phyloP scores from a whole-genome alignment of 2,888 invertebrate genomes.

The Drosophila formosana region DNA sequence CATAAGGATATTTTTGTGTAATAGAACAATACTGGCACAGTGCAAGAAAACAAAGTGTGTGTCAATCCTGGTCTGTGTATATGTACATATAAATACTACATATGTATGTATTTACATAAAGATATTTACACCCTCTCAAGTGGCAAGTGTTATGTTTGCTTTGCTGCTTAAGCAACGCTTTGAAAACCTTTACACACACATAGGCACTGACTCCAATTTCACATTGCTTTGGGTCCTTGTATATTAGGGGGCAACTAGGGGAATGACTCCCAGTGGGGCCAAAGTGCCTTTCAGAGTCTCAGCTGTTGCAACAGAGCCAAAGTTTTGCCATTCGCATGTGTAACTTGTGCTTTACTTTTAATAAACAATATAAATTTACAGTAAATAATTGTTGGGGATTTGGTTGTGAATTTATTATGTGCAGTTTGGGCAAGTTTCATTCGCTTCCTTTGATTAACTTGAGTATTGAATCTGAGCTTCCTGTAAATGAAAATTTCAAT shows the following conservation, averaged over 20 bases:
- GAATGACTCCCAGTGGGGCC: constrained; percentile 5
- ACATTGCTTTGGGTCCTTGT: background rate
- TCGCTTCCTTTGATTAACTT: constrained; percentile 20
- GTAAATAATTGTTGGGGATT: constrained; percentile 77
- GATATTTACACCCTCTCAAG: constrained; percentile 39
- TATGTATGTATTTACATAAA: constrained; percentile 8
- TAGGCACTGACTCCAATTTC: background rate
- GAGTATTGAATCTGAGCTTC: constrained; percentile 17
- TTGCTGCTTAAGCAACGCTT: constrained; percentile 65
- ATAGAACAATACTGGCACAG: constrained; percentile 34
- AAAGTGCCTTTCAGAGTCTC: constrained; percentile 11
- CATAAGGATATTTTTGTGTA: constrained; percentile 10
- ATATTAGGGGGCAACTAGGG: background rate
- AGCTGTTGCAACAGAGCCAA: constrained; percentile 33
- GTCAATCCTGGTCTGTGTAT: constrained; percentile 8
- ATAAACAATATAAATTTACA: constrained; percentile 79
- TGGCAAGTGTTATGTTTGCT: constrained; percentile 71
- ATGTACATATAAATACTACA: constrained; percentile 4
- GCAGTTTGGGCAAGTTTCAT: background rate
- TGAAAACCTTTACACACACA: constrained; percentile 18
- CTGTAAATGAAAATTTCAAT: constrained; percentile 25
- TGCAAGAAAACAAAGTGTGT: constrained; percentile 52
- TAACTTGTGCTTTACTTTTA: constrained; percentile 64
- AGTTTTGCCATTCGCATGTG: constrained; percentile 15
- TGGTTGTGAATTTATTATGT: constrained; percentile 66